Percentiles rank a stretch among this genome's conserved stretches.
These are phyloP conservation scores for Nomada fucata DNA, from an alignment of 2,888 invertebrate species.

Conservation along the genomic window DNA sequence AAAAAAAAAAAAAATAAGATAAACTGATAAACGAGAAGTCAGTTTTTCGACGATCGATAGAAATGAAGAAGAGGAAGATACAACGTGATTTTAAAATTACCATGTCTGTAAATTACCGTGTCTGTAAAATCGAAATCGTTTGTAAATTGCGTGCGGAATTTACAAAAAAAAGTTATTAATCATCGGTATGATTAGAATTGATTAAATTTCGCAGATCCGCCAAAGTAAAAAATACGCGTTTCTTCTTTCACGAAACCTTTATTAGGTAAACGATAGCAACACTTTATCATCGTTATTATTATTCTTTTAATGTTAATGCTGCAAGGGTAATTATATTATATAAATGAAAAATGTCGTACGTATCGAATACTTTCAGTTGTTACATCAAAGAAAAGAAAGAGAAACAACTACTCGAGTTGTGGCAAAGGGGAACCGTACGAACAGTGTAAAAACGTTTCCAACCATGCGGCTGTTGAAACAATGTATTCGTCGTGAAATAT, in stretches of 20 bases:
- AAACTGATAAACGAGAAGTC: slow-evolving; percentile 12
- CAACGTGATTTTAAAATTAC: slow-evolving; percentile 25
- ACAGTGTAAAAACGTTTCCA: slow-evolving; percentile 8
- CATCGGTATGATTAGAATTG: background rate
- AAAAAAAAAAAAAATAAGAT: too few species aligned
- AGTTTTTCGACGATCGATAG: slow-evolving; percentile 31
- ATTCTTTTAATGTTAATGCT: background rate
- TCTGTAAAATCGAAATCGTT: slow-evolving; percentile 24
- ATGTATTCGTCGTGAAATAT: background rate
- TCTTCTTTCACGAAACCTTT: slow-evolving; percentile 15
- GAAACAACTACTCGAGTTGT: slow-evolving; percentile 23
- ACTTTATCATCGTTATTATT: background rate
- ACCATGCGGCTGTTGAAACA: slow-evolving; percentile 9
- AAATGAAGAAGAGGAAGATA: slow-evolving; percentile 41
- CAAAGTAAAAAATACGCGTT: slow-evolving; percentile 5
- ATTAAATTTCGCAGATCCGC: background rate
- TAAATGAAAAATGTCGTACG: slow-evolving; percentile 15
- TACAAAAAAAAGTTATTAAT: slow-evolving; percentile 24
- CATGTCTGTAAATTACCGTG: slow-evolving; percentile 21
- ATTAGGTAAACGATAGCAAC: slow-evolving; percentile 2
- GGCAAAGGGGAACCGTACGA: slow-evolving; percentile 25
- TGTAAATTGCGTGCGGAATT: slow-evolving; percentile 22
- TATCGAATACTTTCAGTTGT: slow-evolving; percentile 41
- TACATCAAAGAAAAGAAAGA: slow-evolving; percentile 24
- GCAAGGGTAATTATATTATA: background rate